phyloP scores from a whole-genome alignment of 2,888 invertebrate species.

The Apotomis betuletana region DNA sequence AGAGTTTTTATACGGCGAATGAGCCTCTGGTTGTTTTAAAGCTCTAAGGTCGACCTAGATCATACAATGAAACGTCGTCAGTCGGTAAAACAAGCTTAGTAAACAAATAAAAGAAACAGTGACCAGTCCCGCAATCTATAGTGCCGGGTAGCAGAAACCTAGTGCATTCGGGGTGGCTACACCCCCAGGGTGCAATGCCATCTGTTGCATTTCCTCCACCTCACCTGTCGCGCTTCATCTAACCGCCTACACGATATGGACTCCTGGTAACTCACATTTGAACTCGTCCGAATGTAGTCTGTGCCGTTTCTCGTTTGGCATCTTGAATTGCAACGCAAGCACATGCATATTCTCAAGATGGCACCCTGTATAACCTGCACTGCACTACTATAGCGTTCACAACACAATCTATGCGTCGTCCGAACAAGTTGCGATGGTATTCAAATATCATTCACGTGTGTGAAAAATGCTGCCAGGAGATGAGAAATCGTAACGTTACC shows the following conservation, averaged over 20 bases:
- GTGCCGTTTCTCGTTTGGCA: not conserved
- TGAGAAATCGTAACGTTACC: too few species aligned
- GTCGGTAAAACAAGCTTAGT: not conserved
- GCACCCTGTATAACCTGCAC: not conserved
- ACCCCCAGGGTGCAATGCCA: constrained; percentile 6
- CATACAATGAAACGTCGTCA: too few species aligned
- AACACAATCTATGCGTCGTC: not conserved
- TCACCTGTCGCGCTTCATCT: not conserved
- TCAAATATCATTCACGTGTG: not conserved
- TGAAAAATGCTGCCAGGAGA: not conserved
- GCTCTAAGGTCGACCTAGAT: too few species aligned
- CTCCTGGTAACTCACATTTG: not conserved
- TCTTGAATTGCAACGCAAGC: not conserved
- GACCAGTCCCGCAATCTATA: constrained; percentile 7
- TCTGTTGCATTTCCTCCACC: constrained; percentile 12
- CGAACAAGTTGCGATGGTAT: too few species aligned
- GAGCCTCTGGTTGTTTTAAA: too few species aligned
- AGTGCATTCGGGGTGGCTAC: not conserved
- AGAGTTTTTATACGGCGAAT: too few species aligned
- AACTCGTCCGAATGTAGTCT: not conserved
- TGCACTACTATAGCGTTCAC: not conserved
- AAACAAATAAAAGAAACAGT: not conserved
- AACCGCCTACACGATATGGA: not conserved
- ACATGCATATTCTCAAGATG: not conserved
- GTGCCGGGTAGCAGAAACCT: not conserved